phyloP scores from a whole-genome alignment of 2,113 vertebrate species.

The Xiphorhynchus elegans region DNA sequence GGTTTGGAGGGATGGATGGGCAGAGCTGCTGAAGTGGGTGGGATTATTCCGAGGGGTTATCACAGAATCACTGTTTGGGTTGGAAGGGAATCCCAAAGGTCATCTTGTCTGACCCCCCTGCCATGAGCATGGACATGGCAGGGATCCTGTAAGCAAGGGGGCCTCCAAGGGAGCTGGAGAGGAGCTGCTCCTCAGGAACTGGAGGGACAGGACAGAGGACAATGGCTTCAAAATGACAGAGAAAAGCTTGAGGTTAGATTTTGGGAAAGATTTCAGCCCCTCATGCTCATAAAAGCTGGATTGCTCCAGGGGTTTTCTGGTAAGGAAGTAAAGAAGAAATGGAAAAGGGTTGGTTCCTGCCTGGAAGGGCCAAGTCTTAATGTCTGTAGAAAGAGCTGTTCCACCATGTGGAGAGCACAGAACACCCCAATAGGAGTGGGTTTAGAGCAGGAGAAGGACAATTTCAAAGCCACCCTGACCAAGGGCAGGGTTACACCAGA shows the following conservation, averaged over 20 bases:
- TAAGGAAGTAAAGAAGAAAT: background rate
- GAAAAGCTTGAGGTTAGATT: fast-evolving
- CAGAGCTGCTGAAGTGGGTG: fast-evolving
- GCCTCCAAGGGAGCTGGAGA: background rate
- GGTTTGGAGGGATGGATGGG: background rate
- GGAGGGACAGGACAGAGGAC: background rate
- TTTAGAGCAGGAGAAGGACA: background rate
- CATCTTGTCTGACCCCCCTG: background rate
- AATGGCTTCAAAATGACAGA: background rate
- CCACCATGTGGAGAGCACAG: background rate
- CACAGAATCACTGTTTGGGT: background rate
- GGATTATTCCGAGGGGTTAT: background rate
- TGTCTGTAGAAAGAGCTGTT: background rate
- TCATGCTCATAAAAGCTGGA: background rate
- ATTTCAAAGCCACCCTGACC: background rate
- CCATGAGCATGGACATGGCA: background rate
- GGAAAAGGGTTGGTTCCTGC: background rate
- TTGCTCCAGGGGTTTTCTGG: background rate
- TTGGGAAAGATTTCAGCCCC: background rate
- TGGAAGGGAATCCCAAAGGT: background rate
- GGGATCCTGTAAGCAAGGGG: background rate
- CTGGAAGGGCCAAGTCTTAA: background rate
- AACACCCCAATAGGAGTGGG: fast-evolving
- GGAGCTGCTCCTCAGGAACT: background rate
- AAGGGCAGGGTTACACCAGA: background rate